Evolutionary conservation across 2,888 invertebrate species (phyloP).

Genomic region (Apodemia mormo): DNA sequence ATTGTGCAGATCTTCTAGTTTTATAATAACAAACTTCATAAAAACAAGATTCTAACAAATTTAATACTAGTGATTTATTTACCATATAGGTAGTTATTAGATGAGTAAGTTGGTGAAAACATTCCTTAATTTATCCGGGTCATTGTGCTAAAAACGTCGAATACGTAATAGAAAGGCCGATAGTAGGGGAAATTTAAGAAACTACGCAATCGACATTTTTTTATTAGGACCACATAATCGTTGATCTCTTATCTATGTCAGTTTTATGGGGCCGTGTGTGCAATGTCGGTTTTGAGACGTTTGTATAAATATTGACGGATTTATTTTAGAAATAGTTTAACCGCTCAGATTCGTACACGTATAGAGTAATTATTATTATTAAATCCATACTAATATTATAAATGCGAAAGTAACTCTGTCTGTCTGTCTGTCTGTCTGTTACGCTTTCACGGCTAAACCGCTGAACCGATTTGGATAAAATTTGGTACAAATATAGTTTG

Average conservation of each 20-base stretch:
- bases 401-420: too few relatives aligned
- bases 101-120: not conserved
- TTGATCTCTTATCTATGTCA: not conserved
- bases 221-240: not conserved
- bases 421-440: too few relatives aligned
- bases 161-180: slow-evolving; percentile 11
- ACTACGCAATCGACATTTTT: slow-evolving; percentile 2
- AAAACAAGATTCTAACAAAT: not conserved
- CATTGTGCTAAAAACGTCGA: slow-evolving; percentile 11
- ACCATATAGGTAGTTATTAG: not conserved
- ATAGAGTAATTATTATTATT: too few relatives aligned
- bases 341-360: too few relatives aligned
- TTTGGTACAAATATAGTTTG: too few relatives aligned
- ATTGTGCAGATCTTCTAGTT: not conserved
- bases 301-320: too few relatives aligned
- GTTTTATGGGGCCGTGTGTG: not conserved
- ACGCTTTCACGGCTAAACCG: too few relatives aligned
- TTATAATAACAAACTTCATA: not conserved
- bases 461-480: too few relatives aligned
- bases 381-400: too few relatives aligned
- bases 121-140: slow-evolving; percentile 4
- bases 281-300: too few relatives aligned
- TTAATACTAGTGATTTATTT: not conserved
- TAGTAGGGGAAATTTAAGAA: not conserved
- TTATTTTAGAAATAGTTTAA: too few relatives aligned